Evolutionary conservation across 2,113 vertebrate genomes (phyloP), one percentile per base, ranked within the genome.

Genomic region (Anoplopoma fimbria): DNA sequence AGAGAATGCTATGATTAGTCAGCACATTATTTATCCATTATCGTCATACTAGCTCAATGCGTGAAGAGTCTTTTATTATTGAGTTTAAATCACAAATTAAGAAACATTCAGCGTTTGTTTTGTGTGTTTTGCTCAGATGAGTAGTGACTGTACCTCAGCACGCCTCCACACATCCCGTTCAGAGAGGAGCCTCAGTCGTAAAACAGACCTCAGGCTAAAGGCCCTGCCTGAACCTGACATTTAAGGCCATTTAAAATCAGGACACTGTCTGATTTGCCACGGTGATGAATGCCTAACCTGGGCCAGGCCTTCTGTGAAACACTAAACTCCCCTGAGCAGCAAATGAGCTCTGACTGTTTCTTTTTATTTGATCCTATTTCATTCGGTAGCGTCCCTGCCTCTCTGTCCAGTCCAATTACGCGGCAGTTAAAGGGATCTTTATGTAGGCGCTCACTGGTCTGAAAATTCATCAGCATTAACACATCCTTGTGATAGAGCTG

Each of bases 361-460:
- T 91, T 94, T 94, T 95, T 92, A 93, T 93, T 92, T 94, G 93
- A 93, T 91, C 83, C 93, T 82, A 88, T 92, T 91, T 91, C 89
- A 90, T 91, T 87, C 75, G 67, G 83, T 83, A 91, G 85, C 81
- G 82, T 90, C 92, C 73, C 57, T 82, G 83, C 62, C 81, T 63
- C 74, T 53, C 85, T 82, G 89, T 88, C 91, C 72, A 12, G 38
- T 82, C 74, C 88, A 88, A 92, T 93, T 88, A 94, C 25, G 7
- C 6, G 2, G 70, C 65, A 17, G 58, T 85, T 90, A 85, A 88
- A 84, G 58, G 51, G 69, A 81, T 78, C 36, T 88, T 88, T 90
- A 87, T 40, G 49, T 9, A n/a, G n/a, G n/a, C n/a, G n/a, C n/a
- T n/a, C n/a, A n/a, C n/a, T n/a, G n/a, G n/a, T n/a, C n/a, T n/a